Base-by-base conservation (phyloP, 2,888 invertebrate genomes). In the Colostygia pectinataria region DNA sequence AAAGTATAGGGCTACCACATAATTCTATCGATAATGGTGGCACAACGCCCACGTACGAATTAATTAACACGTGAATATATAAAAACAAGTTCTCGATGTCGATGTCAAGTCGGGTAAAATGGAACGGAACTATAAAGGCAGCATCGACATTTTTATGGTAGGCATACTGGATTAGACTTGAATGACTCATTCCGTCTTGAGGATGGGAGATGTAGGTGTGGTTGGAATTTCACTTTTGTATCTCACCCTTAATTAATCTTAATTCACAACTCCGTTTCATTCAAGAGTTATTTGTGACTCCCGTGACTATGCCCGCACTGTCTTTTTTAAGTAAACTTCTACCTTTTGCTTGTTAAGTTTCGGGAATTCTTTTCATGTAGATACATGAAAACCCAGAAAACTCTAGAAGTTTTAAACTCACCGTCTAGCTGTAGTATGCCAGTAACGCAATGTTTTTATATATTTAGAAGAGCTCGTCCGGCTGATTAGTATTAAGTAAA, bases 1-100 rank as follows among this genome's bases (percentile, higher is more conserved):
- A 87, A 86, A 87, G 73, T 78, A 77, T 71, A 78, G 82, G 74
- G 82, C 85, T 85, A 83, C 84, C 81, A 85, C 80, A 85, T 81
- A 76, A 83, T 84, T 82, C 76, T 80, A 77, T 85, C 83, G 81
- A 84, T 84, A 83, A 84, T 84, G 75, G 80, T 72, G 68, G 72
- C 71, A 70, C 70, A 66, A 80, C 88, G 83, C 88, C 88, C 77
- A 87, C 87, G 74, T 79, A 74, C 65, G 83, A 83, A 86, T 87
- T 87, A 88, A 89, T 89, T 89, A 89, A 83, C 87, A 86, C 80
- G 69, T 78, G 76, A 78, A 74, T 80, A 70, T 76, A 74, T 68
- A 72, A 71, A 67, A 82, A 85, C 84, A 68, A 72, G 86, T 86
- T 87, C 73, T 81, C 71, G 74, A 77, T 72, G 64, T 68, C 72